Conservation (phyloP, 2,113 vertebrate genomes). For the Perca fluviatilis region DNA sequence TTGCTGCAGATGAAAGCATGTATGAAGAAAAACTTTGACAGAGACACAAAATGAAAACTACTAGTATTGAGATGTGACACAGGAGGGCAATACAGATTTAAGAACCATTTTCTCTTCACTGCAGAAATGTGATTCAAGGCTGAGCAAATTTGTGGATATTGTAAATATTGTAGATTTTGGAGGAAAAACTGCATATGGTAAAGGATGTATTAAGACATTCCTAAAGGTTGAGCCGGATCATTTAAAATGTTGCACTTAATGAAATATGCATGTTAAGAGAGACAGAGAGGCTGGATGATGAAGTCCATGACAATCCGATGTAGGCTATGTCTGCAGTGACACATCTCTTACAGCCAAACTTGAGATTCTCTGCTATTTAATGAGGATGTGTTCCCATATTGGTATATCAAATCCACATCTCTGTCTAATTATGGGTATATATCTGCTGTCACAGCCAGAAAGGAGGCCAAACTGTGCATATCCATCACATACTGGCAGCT, state of each 20-base stretch:
- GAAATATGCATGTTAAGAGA: constrained; percentile 1
- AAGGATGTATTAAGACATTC: not conserved
- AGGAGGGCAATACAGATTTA: constrained; percentile 71
- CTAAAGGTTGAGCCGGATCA: not conserved
- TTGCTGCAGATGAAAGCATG: not conserved
- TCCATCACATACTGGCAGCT: constrained; percentile 46
- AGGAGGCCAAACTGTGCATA: constrained; percentile 4
- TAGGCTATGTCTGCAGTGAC: not conserved
- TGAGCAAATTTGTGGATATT: not conserved
- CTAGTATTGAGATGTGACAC: constrained; percentile 47
- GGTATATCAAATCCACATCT: not conserved
- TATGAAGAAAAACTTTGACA: not conserved
- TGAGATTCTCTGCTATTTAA: constrained; percentile 9
- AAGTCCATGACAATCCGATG: not conserved
- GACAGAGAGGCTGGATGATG: not conserved
- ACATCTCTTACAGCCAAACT: not conserved
- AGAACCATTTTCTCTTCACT: constrained; percentile 7
- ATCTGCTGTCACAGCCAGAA: constrained; percentile 26
- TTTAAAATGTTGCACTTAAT: not conserved
- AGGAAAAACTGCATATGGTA: not conserved
- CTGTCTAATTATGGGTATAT: constrained; percentile 28
- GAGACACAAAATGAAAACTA: not conserved
- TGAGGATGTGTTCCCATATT: constrained; percentile 12
- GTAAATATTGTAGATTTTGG: not conserved
- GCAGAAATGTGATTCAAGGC: constrained; percentile 19